These are phyloP conservation scores for Zaprionus africanus DNA, from an alignment of 1,140 invertebrate species.

Conservation along the genomic window DNA sequence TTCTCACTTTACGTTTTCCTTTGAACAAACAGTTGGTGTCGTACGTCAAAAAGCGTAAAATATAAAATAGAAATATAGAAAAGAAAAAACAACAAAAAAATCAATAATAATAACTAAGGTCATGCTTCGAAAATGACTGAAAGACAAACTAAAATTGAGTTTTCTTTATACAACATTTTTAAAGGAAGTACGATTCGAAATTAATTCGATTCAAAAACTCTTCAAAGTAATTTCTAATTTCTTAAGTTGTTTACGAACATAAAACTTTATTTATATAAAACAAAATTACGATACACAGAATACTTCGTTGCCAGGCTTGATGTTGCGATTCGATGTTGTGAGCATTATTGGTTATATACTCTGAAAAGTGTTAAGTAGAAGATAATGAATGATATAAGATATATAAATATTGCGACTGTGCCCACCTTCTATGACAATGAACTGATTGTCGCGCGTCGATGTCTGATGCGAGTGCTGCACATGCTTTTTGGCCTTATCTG, in stretches of 20 bases:
- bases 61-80: constrained; percentile 58
- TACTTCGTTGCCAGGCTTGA: not conserved
- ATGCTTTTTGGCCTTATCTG: constrained; percentile 80
- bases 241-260: constrained; percentile 9
- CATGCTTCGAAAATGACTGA: constrained; percentile 57
- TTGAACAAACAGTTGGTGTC: constrained; percentile 21
- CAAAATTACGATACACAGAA: constrained; percentile 48
- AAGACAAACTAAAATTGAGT: constrained; percentile 42
- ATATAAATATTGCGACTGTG: not conserved
- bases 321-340: constrained; percentile 1
- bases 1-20: constrained; percentile 35
- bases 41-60: constrained; percentile 34
- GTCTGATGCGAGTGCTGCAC: constrained; percentile 70
- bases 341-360: constrained; percentile 55
- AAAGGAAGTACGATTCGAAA: no score
- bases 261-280: constrained; percentile 61
- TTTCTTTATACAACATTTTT: no score
- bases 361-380: constrained; percentile 32
- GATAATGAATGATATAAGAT: not conserved
- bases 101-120: constrained; percentile 36
- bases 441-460: constrained; percentile 70
- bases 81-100: constrained; percentile 24
- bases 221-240: no score
- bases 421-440: constrained; percentile 78
- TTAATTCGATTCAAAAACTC: no score